These are phyloP conservation scores for Hepsetus odoe DNA, from an alignment of 2,113 vertebrate genomes.

Conservation along the genomic window DNA sequence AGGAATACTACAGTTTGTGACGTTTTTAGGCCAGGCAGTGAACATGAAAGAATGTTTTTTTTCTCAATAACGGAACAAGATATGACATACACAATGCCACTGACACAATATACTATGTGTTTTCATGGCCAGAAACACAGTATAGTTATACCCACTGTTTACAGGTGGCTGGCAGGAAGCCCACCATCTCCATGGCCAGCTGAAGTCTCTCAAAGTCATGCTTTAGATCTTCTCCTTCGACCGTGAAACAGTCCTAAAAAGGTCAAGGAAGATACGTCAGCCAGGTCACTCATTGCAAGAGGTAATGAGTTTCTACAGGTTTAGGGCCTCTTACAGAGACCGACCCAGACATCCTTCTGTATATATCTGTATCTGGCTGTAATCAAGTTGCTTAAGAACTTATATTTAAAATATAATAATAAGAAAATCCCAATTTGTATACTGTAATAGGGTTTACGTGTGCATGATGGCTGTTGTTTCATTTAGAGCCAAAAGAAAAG, in stretches of 20 bases:
- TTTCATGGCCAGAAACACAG: background rate
- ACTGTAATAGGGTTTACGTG: too few relatives aligned
- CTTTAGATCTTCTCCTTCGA: conserved; percentile 95
- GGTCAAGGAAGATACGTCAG: background rate
- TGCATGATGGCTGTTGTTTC: too few relatives aligned
- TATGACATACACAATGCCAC: too few relatives aligned
- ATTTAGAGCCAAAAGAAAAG: background rate
- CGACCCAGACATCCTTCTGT: too few relatives aligned
- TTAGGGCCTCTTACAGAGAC: background rate
- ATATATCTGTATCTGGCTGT: too few relatives aligned
- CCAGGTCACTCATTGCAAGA: background rate
- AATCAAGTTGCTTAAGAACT: too few relatives aligned
- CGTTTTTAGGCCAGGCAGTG: too few relatives aligned
- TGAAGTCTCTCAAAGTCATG: conserved; percentile 98
- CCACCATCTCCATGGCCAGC: conserved; percentile 99
- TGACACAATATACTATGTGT: background rate
- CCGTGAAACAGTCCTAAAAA: conserved; percentile 88
- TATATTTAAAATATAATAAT: too few relatives aligned
- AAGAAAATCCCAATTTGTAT: too few relatives aligned
- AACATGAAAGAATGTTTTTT: too few relatives aligned
- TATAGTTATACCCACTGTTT: conserved; percentile 84
- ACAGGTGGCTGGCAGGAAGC: conserved; percentile 91
- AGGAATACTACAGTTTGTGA: too few relatives aligned
- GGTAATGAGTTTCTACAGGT: background rate
- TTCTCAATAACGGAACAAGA: too few relatives aligned